phyloP scores from a whole-genome alignment of 2,113 vertebrate species.

The Leucopsar rothschildi region DNA sequence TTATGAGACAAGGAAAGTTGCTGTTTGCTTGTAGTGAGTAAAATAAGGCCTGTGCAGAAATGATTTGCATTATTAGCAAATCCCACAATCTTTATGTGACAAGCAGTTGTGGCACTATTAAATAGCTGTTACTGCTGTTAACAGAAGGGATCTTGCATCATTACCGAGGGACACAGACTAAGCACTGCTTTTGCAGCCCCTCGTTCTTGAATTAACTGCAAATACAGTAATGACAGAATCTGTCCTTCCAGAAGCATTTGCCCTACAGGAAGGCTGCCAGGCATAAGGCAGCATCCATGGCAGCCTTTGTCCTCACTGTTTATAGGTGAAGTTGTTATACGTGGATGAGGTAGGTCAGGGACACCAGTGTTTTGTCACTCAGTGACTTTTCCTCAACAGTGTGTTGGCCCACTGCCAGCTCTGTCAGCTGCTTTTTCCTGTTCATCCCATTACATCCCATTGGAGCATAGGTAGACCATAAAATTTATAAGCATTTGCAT shows the following conservation, averaged over 20 bases:
- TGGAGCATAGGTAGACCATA: background rate
- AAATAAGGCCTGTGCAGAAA: background rate
- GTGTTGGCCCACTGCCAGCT: background rate
- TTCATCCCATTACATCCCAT: background rate
- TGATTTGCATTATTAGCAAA: background rate
- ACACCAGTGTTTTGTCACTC: background rate
- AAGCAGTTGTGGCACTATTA: background rate
- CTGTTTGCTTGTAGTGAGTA: background rate
- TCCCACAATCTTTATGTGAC: background rate
- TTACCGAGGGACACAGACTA: too few species aligned
- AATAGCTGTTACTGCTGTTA: background rate
- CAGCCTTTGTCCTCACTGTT: background rate
- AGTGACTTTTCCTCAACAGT: background rate
- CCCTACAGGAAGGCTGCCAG: background rate
- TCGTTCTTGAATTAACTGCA: background rate
- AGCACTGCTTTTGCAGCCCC: background rate
- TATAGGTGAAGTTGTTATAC: background rate
- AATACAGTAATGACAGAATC: background rate
- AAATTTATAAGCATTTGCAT: background rate
- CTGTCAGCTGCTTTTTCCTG: background rate
- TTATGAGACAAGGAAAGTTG: background rate
- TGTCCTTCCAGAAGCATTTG: background rate
- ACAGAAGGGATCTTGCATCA: background rate
- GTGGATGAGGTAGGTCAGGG: rapidly evolving
- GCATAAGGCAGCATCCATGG: rapidly evolving